Conservation (phyloP, 2,113 vertebrate species). For the Nothocercus julius region DNA sequence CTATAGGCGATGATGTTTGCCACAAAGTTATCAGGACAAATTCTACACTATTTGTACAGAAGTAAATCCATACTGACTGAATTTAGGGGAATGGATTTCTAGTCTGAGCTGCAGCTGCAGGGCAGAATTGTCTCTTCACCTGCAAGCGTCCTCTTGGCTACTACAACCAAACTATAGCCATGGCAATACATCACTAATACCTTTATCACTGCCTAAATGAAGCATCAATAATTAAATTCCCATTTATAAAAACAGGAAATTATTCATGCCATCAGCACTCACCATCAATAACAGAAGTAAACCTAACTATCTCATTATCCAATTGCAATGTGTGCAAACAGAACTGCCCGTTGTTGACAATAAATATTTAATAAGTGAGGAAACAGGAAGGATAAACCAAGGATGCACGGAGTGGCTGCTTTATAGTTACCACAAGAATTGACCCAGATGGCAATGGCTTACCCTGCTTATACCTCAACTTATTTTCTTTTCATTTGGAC, state of each 20-base stretch:
- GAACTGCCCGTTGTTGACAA: conserved; percentile 81
- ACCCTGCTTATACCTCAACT: background rate
- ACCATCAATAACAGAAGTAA: conserved; percentile 77
- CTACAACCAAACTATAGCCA: background rate
- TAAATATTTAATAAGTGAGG: conserved; percentile 82
- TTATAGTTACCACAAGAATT: conserved; percentile 31
- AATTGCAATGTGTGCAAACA: conserved; percentile 81
- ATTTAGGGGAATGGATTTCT: background rate
- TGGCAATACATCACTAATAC: conserved; percentile 60
- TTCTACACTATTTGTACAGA: background rate
- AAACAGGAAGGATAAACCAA: conserved; percentile 80
- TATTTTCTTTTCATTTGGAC: conserved; percentile 32
- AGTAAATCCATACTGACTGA: background rate
- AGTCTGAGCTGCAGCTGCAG: background rate
- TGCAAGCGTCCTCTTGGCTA: background rate
- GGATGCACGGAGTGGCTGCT: conserved; percentile 60
- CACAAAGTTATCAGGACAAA: background rate
- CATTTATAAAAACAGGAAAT: conserved; percentile 81
- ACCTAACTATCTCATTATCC: conserved; percentile 81
- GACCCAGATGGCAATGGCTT: conserved; percentile 42
- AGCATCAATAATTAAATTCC: conserved; percentile 84
- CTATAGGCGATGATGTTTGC: background rate
- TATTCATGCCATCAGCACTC: conserved; percentile 79
- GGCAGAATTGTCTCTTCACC: background rate
- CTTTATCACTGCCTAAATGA: conserved; percentile 77